phyloP scores from a whole-genome alignment of 2,113 vertebrate species.

The Urocynchramus pylzowi region DNA sequence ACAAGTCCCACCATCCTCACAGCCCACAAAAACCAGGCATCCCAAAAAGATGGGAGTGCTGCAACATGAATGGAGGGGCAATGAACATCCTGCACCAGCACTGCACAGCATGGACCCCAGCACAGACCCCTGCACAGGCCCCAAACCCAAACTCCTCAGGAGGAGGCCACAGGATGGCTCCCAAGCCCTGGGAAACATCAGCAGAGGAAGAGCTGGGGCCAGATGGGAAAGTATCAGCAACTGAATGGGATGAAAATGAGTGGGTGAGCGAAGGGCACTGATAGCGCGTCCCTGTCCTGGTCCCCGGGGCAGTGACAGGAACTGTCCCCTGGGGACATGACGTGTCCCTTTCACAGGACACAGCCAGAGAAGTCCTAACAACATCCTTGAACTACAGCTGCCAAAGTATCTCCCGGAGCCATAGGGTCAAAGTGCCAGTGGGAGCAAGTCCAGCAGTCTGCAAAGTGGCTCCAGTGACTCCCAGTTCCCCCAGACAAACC shows the following conservation, averaged over 20 bases:
- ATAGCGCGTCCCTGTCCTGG: neutral
- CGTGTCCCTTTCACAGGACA: neutral
- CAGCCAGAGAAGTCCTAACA: neutral
- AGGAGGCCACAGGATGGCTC: neutral
- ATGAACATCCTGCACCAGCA: neutral
- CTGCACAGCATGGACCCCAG: neutral
- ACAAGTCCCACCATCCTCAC: neutral
- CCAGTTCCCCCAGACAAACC: neutral
- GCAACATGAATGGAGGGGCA: neutral
- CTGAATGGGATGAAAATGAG: neutral
- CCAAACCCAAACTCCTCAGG: neutral
- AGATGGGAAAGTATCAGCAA: neutral
- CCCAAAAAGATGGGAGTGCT: neutral
- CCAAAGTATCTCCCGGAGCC: neutral
- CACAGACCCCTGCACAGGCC: neutral
- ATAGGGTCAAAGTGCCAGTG: neutral
- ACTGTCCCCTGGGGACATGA: neutral
- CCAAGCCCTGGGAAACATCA: neutral
- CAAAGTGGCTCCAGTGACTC: neutral
- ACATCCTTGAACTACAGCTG: neutral
- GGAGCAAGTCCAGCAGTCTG: accelerated
- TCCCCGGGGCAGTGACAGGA: neutral
- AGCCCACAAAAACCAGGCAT: neutral
- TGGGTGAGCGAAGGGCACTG: neutral
- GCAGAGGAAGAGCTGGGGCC: neutral